phyloP scores from a whole-genome alignment of 1,140 invertebrate genomes.

The Zaprionus davidi region DNA sequence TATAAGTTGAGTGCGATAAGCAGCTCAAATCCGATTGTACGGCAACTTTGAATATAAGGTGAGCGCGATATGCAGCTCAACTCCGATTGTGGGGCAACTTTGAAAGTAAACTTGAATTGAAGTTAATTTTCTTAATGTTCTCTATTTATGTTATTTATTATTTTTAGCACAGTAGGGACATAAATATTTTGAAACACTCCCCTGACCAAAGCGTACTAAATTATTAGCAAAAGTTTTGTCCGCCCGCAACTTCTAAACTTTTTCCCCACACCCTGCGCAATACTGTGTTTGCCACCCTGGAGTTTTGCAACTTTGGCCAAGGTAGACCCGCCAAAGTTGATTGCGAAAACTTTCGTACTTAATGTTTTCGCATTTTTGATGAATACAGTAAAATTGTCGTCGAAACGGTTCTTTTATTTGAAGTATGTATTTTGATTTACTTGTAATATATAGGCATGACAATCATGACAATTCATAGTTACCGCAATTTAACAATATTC shows the following conservation, averaged over 20 bases:
- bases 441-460: conserved; percentile 50
- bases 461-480: conserved; percentile 44
- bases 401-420: conserved; percentile 53
- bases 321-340: not conserved
- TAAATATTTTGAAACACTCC: not conserved
- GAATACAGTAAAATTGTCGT: not conserved
- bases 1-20: not conserved
- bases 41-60: not conserved
- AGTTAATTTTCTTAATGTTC: not conserved
- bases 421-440: conserved; percentile 65
- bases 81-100: not conserved
- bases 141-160: not conserved
- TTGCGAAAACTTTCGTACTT: not conserved
- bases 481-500: conserved; percentile 61
- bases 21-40: conserved; percentile 2
- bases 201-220: not conserved
- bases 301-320: not conserved
- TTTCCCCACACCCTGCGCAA: not conserved
- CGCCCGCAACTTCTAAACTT: not conserved
- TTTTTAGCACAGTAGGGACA: not conserved
- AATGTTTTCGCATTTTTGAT: not conserved
- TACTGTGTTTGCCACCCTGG: not conserved
- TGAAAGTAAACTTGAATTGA: not conserved
- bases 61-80: conserved; percentile 2
- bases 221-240: conserved; percentile 1